A percentile compares a stretch with the other conserved stretches of the same genome.
Evolutionary conservation across 23 tunicate genomes (phyloP).

Genomic region (Styela clava): DNA sequence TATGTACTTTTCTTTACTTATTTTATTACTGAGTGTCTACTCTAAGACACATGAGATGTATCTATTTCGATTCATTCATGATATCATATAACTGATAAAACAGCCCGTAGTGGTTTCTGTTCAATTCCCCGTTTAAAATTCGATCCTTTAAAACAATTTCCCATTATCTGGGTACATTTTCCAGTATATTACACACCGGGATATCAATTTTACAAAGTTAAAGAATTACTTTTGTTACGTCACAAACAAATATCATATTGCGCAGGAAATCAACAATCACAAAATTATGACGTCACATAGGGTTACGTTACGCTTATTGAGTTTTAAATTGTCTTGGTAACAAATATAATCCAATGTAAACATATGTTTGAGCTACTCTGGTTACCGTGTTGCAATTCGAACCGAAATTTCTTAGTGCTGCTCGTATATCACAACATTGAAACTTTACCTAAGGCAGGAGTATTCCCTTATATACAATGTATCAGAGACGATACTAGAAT

Average conservation of each 20-base stretch:
- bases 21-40: too few relatives aligned
- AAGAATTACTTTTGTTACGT: not conserved
- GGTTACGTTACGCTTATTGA: not conserved
- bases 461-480: too few relatives aligned
- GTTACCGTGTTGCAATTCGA: not conserved
- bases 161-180: not conserved
- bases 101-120: not conserved
- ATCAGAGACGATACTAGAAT: too few relatives aligned
- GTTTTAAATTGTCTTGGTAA: not conserved
- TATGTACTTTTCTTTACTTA: too few relatives aligned
- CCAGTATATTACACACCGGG: not conserved
- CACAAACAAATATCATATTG: not conserved
- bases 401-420: not conserved
- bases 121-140: not conserved
- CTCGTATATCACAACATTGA: conserved; percentile 22
- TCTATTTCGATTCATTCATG: conserved; percentile 3
- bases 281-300: conserved; percentile 13
- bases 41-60: not conserved
- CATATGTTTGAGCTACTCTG: not conserved
- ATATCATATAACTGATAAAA: conserved; percentile 1
- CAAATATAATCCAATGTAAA: not conserved
- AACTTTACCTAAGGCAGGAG: not conserved
- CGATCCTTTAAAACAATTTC: not conserved
- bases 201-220: not conserved
- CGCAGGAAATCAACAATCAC: not conserved